These are phyloP conservation scores for Poecilia picta DNA, from an alignment of 2,797 vertebrate species.

Conservation along the genomic window DNA sequence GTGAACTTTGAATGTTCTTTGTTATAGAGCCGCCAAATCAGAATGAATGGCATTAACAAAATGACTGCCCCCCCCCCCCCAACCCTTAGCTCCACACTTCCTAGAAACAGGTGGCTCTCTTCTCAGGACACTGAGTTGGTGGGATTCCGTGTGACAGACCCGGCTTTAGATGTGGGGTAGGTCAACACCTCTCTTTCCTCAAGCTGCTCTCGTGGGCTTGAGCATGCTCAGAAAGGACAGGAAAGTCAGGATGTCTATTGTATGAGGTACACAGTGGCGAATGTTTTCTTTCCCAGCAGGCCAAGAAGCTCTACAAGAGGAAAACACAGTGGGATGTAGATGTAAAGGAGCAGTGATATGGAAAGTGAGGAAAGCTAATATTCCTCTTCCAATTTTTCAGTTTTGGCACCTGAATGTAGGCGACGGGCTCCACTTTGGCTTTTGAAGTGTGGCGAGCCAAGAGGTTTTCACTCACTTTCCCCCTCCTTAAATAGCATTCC, in stretches of 20 bases:
- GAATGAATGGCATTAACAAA: constrained; percentile 39
- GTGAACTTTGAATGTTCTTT: constrained; percentile 33
- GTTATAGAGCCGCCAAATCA: constrained; percentile 2
- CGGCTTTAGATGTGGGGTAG: constrained; percentile 47
- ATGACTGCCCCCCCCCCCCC: constrained; percentile 19
- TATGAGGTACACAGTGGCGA: constrained; percentile 56
- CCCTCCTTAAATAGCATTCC: constrained; percentile 61
- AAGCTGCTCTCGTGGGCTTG: constrained; percentile 34
- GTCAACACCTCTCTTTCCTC: constrained; percentile 11
- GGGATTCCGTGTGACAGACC: constrained; percentile 50
- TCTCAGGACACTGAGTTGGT: constrained; percentile 23
- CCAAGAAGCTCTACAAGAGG: constrained; percentile 58
- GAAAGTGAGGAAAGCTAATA: constrained; percentile 32
- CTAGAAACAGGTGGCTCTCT: constrained; percentile 66
- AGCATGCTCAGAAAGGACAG: constrained; percentile 59
- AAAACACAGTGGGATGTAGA: constrained; percentile 36
- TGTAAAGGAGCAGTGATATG: constrained; percentile 31
- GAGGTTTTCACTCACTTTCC: constrained; percentile 54
- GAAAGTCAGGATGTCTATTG: constrained; percentile 71
- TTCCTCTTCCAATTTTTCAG: constrained; percentile 63
- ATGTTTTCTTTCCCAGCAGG: constrained; percentile 79
- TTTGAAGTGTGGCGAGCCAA: constrained; percentile 47
- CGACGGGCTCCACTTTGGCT: constrained; percentile 42
- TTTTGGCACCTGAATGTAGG: constrained; percentile 48
- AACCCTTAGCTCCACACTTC: constrained; percentile 48